Evolutionary conservation across 2,888 invertebrate species (phyloP), one percentile per base, ranked within the genome.

Genomic region (Cataglyphis cursor): DNA sequence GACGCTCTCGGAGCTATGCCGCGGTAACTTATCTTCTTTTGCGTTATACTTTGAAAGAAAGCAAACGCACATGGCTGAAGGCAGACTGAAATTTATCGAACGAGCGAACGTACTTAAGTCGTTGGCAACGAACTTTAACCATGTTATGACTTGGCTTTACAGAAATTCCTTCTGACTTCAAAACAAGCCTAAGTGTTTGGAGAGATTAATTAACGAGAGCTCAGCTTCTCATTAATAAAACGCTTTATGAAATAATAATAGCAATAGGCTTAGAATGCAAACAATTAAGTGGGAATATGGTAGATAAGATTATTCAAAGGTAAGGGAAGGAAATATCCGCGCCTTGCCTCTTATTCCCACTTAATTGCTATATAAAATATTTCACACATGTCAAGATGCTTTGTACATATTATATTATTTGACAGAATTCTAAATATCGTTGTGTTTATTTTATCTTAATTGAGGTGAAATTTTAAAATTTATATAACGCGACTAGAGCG

Each of bases 31-130:
- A 54, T 72, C n/a, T 68, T 51, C n/a, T 21, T 38, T 51, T 8
- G 72, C 70, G 21, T 38, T 31, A 57, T 54, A 68, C 41, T 54
- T 41, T 31, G 41, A 31, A 68, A 70, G 54, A 41, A 78, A 70
- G 57, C 31, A 57, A 78, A 70, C 12, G 31, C 12, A 21, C 18
- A 51, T 31, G 15, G 31, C 15, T 15, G 51, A 28, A 51, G 51
- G n/a, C 8, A 68, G 38, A 68, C 18, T 41, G 41, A 57, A 70
- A 70, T 78, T 78, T 41, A 78, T 70, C 21, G 57, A 57, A 18
- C 28, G 6, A 70, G 15, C 21, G 28, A 54, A 5, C 10, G 12
- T 65, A 21, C 51, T 68, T 68, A 31, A 78, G 18, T 51, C 51
- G 38, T 57, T 1, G 31, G 5, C 10, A 10, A 68, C 41, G 6